phyloP scores from a whole-genome alignment of 2,113 vertebrate genomes.

The Rhinolophus ferrumequinum region DNA sequence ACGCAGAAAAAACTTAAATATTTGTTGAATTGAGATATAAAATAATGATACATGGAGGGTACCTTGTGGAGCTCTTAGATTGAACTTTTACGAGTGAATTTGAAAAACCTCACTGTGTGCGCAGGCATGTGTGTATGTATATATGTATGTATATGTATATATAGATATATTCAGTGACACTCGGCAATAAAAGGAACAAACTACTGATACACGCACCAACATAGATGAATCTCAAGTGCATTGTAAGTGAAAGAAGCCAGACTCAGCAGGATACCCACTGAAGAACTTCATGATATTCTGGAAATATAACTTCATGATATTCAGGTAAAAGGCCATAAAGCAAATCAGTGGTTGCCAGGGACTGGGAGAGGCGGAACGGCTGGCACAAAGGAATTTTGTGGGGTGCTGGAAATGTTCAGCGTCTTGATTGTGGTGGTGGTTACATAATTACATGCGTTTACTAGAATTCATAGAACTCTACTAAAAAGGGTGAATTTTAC shows the following conservation, averaged over 20 bases:
- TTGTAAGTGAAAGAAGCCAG: neutral
- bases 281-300: neutral
- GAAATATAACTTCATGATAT: neutral
- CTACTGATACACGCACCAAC: neutral
- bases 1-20: neutral
- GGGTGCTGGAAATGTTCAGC: neutral
- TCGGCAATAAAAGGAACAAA: neutral
- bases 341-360: neutral
- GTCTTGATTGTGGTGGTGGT: neutral
- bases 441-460: neutral
- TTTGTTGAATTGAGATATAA: neutral
- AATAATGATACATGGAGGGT: neutral
- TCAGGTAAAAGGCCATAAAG: neutral
- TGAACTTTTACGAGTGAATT: neutral
- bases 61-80: neutral
- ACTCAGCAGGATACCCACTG: neutral
- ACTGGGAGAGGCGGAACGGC: too few relatives aligned
- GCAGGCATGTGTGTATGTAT: neutral
- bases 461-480: neutral
- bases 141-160: accelerated
- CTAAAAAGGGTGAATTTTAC: constrained; percentile 1
- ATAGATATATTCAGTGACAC: neutral
- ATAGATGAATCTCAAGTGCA: neutral
- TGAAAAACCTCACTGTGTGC: neutral
- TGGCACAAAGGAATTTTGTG: neutral